Conservation (phyloP, 1,140 invertebrate genomes). For the Mactra quadrangularis region DNA sequence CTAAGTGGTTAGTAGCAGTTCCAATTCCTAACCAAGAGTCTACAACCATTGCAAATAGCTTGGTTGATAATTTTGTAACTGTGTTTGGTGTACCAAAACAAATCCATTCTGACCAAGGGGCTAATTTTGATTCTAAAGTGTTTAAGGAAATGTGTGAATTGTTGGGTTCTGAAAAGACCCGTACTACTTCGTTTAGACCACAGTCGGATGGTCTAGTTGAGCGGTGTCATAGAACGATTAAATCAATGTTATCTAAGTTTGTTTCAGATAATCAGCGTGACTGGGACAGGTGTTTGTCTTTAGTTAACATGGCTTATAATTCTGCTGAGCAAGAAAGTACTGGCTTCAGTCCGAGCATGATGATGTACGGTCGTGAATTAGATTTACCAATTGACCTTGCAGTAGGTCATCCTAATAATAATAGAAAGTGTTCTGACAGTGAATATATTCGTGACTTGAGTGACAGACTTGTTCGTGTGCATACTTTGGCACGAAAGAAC, state of each 20-base stretch:
- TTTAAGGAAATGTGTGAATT: conserved; percentile 23
- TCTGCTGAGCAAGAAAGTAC: conserved; percentile 14
- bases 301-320: not conserved
- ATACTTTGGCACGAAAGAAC: not conserved
- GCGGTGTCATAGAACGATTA: not conserved
- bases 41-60: conserved; percentile 73
- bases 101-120: conserved; percentile 80
- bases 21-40: conserved; percentile 67
- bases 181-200: not conserved
- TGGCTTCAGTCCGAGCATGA: conserved; percentile 46
- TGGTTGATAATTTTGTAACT: conserved; percentile 77
- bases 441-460: not conserved
- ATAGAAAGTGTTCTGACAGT: not conserved
- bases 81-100: conserved; percentile 80
- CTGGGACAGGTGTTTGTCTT: not conserved
- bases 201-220: conserved; percentile 17
- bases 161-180: not conserved
- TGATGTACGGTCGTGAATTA: conserved; percentile 63
- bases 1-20: conserved; percentile 68
- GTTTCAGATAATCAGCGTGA: not conserved
- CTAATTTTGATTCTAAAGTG: conserved; percentile 23
- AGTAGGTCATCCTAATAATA: not conserved
- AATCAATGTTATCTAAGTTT: not conserved
- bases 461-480: not conserved
- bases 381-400: conserved; percentile 50